Conservation (phyloP, 2,113 vertebrate species). For the Bos javanicus region DNA sequence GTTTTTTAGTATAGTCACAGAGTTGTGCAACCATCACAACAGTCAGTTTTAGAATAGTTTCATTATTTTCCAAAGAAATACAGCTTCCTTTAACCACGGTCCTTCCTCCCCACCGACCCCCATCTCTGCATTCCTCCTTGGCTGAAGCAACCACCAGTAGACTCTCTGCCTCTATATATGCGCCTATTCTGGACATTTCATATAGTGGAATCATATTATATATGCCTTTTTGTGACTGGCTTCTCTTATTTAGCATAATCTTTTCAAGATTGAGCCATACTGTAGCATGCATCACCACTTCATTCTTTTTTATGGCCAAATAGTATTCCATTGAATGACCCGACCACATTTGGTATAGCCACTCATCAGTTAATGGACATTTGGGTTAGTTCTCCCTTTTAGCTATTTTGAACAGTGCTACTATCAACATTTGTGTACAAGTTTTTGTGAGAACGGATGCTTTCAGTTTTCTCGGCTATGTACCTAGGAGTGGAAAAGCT, state of each 20-base stretch:
- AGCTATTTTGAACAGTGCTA: background rate
- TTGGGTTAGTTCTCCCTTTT: background rate
- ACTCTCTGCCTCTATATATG: background rate
- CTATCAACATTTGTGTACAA: background rate
- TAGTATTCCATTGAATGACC: background rate
- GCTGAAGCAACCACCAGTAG: background rate
- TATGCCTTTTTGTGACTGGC: background rate
- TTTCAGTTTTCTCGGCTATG: background rate
- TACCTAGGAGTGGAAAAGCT: background rate
- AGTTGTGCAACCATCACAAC: background rate
- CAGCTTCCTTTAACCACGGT: background rate
- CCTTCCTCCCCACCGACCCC: background rate
- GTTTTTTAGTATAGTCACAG: background rate
- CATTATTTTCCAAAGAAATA: background rate
- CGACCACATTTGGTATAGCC: background rate
- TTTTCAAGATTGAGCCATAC: background rate
- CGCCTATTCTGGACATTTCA: background rate
- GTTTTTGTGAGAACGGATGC: background rate
- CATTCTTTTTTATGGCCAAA: background rate
- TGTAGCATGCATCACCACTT: background rate
- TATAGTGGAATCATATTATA: background rate
- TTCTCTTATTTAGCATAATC: background rate
- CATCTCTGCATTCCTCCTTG: background rate
- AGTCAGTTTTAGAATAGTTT: background rate
- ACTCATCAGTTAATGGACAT: background rate